Evolutionary conservation across 2,797 vertebrate genomes (phyloP), one percentile per base, ranked within the genome.

Genomic region (Enteromius treurensis): DNA sequence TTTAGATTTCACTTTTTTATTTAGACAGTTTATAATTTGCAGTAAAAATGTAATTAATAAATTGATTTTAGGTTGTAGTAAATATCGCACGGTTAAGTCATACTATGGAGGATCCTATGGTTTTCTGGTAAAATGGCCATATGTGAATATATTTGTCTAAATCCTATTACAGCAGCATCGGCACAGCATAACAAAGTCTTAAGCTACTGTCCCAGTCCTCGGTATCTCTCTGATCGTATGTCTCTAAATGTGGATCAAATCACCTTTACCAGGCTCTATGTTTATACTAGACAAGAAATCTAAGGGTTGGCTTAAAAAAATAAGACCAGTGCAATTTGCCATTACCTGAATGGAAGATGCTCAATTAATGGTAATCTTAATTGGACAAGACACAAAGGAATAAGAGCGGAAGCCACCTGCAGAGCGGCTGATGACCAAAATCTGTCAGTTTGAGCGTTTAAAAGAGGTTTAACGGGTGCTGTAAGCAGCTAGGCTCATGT

Each of bases 371-470:
- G 89, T 92, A 93, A 93, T 93, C 91, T 91, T 92, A 95, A 94
- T 92, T 90, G 91, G 88, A 90, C 88, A 91, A 85, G 87, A 89
- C 89, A 91, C 90, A 88, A 88, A 83, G 69, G 88, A 92, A 90
- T 92, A 88, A 91, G 89, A 88, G 86, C 83, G 79, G 84, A 68
- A 71, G 86, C 86, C 90, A 83, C 87, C 89, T 84, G 86, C 68
- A 84, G 90, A 86, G 88, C 77, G 89, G 76, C 89, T 88, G 65
- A 70, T 81, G 89, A 76, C 64, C 91, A 94, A 92, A 95, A 95
- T 95, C 94, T 94, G 94, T 86, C 40, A 84, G 93, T 95, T 95
- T 95, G 94, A 91, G 94, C 93, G 94, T 95, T 95, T 95, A 93
- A 93, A 93, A 90, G 87, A 93, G 95, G 94, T 96, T 96, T 96